phyloP scores from a whole-genome alignment of 2,888 invertebrate species.

The Xestia rhomboidea region DNA sequence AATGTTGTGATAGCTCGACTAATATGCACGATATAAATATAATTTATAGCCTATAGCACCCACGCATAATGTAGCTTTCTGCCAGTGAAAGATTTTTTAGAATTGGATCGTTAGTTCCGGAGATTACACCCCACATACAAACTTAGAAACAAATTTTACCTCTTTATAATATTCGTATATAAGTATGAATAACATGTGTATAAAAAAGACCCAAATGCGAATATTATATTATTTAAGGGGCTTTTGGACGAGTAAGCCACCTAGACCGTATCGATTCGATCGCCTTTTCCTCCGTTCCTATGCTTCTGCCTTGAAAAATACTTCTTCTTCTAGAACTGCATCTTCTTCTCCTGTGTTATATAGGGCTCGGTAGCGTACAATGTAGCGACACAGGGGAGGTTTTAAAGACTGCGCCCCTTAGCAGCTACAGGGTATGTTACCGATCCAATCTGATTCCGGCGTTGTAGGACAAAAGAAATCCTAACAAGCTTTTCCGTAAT shows the following conservation, averaged over 20 bases:
- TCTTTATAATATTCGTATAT: too few species aligned
- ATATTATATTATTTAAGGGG: neutral
- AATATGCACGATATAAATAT: too few species aligned
- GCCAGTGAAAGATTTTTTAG: too few species aligned
- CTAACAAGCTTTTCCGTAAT: neutral
- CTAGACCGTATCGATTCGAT: neutral
- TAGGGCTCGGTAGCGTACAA: conserved; percentile 77
- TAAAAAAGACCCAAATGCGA: neutral
- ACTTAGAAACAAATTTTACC: too few species aligned
- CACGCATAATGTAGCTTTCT: too few species aligned
- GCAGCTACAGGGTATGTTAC: conserved; percentile 89
- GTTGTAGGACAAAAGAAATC: neutral
- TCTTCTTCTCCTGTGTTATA: conserved; percentile 15
- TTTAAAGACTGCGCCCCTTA: conserved; percentile 84
- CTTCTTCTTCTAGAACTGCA: conserved; percentile 1
- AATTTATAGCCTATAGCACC: too few species aligned
- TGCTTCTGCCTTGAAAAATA: neutral
- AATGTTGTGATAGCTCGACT: too few species aligned
- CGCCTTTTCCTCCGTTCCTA: neutral
- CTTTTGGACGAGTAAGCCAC: neutral
- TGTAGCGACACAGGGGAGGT: conserved; percentile 87
- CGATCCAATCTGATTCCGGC: conserved; percentile 64
- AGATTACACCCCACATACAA: too few species aligned
- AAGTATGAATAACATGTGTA: neutral
- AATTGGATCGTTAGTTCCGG: too few species aligned